These are phyloP conservation scores for Diachrysia chrysitis DNA, from an alignment of 2,888 invertebrate species.

Conservation along the genomic window DNA sequence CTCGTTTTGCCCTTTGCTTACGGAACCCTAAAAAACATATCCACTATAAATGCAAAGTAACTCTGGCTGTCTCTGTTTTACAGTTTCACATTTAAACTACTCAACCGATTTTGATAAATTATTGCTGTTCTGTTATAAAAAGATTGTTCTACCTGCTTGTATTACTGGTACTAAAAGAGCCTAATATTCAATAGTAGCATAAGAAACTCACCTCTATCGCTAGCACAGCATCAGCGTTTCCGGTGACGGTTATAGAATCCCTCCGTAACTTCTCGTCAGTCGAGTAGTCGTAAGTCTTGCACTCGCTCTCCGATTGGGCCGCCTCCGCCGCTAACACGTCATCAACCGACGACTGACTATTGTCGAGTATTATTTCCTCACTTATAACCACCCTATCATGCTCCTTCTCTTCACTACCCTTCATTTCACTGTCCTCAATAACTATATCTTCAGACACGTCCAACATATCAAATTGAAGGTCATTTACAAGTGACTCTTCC, in stretches of 20 bases:
- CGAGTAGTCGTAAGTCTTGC: slow-evolving; percentile 82
- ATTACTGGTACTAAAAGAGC: too few relatives aligned
- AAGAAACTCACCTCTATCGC: slow-evolving; percentile 80
- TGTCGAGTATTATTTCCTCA: slow-evolving; percentile 83
- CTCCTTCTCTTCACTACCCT: slow-evolving; percentile 70
- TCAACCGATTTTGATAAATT: too few relatives aligned
- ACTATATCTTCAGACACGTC: slow-evolving; percentile 86
- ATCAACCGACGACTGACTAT: slow-evolving; percentile 78
- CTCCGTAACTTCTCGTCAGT: slow-evolving; percentile 78
- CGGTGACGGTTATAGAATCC: slow-evolving; percentile 77
- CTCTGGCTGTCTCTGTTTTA: too few relatives aligned
- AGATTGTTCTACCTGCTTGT: not conserved
- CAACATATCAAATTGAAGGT: slow-evolving; percentile 83
- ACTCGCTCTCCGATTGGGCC: slow-evolving; percentile 66
- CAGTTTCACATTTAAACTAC: too few relatives aligned
- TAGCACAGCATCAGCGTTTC: slow-evolving; percentile 83
- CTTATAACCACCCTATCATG: slow-evolving; percentile 63
- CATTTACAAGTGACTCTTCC: slow-evolving; percentile 65
- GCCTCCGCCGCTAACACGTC: slow-evolving; percentile 56
- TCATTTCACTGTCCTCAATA: slow-evolving; percentile 79
- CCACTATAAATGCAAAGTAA: too few relatives aligned
- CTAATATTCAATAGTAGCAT: not conserved
- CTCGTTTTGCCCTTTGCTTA: too few relatives aligned
- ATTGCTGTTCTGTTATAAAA: too few relatives aligned
- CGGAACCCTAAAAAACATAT: too few relatives aligned